phyloP scores from a whole-genome alignment of 2,113 vertebrate species.

The Myrmophylax atrothorax region DNA sequence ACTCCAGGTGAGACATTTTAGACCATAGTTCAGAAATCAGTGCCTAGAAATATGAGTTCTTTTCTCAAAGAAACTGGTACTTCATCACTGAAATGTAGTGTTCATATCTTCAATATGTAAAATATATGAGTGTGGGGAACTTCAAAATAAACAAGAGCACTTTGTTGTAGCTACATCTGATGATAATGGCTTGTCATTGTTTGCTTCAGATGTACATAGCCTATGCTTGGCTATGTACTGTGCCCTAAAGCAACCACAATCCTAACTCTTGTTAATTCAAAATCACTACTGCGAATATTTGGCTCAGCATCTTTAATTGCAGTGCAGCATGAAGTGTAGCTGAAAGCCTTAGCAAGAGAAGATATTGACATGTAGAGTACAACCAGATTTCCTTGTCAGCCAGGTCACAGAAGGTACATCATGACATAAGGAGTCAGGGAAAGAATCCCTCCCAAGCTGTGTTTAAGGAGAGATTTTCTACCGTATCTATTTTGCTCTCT shows the following conservation, averaged over 20 bases:
- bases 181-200: background rate
- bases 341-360: background rate
- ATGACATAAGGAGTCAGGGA: background rate
- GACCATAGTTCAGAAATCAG: background rate
- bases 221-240: background rate
- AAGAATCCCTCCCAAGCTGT: background rate
- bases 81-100: background rate
- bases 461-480: background rate
- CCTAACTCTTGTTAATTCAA: background rate
- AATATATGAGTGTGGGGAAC: background rate
- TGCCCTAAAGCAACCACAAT: background rate
- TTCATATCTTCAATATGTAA: background rate
- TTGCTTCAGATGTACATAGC: background rate
- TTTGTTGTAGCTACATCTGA: background rate
- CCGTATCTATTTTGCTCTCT: background rate
- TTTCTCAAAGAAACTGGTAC: background rate
- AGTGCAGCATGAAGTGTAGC: background rate
- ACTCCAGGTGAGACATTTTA: background rate
- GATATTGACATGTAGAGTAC: background rate
- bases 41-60: background rate
- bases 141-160: background rate
- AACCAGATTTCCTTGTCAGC: background rate
- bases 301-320: background rate
- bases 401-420: background rate
- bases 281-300: background rate